phyloP scores from a whole-genome alignment of 2,888 invertebrate species.

The Tetropium fuscum region DNA sequence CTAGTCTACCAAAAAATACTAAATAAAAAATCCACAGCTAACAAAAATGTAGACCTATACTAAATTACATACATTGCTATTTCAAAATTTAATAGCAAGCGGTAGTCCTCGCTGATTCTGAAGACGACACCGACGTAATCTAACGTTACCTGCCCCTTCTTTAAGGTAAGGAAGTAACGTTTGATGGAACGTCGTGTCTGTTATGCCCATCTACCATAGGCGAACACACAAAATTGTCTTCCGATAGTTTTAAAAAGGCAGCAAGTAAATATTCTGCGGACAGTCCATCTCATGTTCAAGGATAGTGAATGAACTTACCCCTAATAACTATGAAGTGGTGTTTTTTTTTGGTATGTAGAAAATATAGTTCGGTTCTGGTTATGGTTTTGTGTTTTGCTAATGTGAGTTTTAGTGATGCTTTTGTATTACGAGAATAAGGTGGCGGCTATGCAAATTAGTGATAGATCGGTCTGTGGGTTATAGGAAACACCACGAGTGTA shows the following conservation, averaged over 20 bases:
- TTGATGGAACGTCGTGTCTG: slow-evolving; percentile 45
- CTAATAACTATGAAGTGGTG: slow-evolving; percentile 52
- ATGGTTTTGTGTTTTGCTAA: slow-evolving; percentile 5
- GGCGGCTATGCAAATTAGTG: not conserved
- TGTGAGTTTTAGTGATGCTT: slow-evolving; percentile 10
- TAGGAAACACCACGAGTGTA: not conserved
- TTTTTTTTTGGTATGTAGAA: slow-evolving; percentile 53
- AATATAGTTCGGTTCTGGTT: not conserved
- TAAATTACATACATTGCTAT: too few relatives aligned
- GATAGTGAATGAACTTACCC: slow-evolving; percentile 49
- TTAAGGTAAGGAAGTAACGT: slow-evolving; percentile 50
- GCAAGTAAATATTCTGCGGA: slow-evolving; percentile 56
- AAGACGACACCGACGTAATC: slow-evolving; percentile 32
- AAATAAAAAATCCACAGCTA: too few relatives aligned
- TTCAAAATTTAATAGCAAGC: too few relatives aligned
- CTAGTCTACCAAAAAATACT: too few relatives aligned
- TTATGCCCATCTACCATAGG: slow-evolving; percentile 40
- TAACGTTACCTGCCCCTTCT: slow-evolving; percentile 59
- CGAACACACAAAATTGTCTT: slow-evolving; percentile 55
- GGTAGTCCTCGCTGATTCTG: slow-evolving; percentile 4
- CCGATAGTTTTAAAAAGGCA: slow-evolving; percentile 61
- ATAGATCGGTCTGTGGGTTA: not conserved
- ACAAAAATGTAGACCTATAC: too few relatives aligned
- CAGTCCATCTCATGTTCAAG: slow-evolving; percentile 56
- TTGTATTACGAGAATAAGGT: slow-evolving; percentile 1